Conservation (phyloP, 2,888 invertebrate genomes). For the Tenthredo mesomela region DNA sequence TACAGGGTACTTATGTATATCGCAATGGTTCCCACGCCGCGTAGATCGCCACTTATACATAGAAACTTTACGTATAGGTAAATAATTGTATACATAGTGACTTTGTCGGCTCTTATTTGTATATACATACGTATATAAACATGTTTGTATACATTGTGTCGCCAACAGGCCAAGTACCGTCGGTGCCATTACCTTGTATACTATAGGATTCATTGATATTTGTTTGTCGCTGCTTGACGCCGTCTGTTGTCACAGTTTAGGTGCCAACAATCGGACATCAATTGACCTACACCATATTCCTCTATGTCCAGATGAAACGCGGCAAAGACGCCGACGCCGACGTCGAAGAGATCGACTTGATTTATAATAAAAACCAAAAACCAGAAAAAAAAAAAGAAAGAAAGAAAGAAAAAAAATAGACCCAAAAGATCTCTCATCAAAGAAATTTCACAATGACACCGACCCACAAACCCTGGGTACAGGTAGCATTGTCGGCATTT, state of each 20-base stretch:
- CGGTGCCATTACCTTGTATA: background rate
- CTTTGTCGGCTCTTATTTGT: conserved; percentile 23
- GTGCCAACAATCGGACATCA: conserved; percentile 32
- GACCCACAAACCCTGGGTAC: background rate
- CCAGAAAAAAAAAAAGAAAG: background rate
- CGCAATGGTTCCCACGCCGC: background rate
- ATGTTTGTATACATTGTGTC: conserved; percentile 30
- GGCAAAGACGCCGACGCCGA: conserved; percentile 30
- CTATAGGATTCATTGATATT: background rate
- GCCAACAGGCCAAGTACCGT: conserved; percentile 1
- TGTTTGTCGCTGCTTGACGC: conserved; percentile 39
- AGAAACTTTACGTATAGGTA: background rate
- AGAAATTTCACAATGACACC: conserved; percentile 23
- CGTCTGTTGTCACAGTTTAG: conserved; percentile 36
- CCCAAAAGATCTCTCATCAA: conserved; percentile 15
- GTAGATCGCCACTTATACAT: background rate
- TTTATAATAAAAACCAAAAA: background rate
- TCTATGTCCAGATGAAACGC: background rate
- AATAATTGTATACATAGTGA: background rate
- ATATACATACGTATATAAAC: background rate
- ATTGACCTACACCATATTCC: background rate
- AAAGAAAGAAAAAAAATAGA: background rate
- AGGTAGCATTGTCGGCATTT: conserved; percentile 16
- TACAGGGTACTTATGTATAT: background rate
- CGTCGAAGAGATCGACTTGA: conserved; percentile 10